Conservation (phyloP, 2,113 vertebrate species). For the Echinops telfairi region DNA sequence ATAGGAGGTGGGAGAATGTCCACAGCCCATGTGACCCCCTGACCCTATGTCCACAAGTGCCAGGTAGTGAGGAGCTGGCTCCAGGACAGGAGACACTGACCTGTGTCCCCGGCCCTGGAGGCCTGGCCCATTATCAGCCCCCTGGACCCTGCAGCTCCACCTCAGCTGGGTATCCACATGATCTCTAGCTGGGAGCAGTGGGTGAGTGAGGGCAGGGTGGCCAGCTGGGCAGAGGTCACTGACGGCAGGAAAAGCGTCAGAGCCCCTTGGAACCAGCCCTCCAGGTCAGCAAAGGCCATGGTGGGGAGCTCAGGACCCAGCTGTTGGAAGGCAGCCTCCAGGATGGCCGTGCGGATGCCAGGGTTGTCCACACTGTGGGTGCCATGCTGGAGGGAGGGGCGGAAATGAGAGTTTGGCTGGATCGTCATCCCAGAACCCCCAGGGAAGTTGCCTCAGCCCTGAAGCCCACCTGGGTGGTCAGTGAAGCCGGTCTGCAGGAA, state of each 20-base stretch:
- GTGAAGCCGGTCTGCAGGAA: conserved; percentile 10
- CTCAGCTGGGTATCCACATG: conserved; percentile 42
- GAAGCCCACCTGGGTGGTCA: conserved; percentile 57
- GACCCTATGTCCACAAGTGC: too few species aligned
- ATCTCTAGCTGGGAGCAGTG: conserved; percentile 60
- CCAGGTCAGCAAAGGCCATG: conserved; percentile 17
- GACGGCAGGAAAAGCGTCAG: conserved; percentile 62
- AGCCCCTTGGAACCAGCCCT: conserved; percentile 43
- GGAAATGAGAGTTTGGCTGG: too few species aligned
- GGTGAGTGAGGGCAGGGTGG: background rate
- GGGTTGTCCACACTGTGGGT: too few species aligned
- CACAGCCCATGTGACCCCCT: too few species aligned
- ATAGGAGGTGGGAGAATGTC: too few species aligned
- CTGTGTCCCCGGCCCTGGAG: background rate
- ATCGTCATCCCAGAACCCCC: too few species aligned
- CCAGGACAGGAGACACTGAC: too few species aligned
- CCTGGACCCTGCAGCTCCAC: background rate
- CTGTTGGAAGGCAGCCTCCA: conserved; percentile 52
- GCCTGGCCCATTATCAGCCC: background rate
- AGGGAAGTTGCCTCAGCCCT: background rate
- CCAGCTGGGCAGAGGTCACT: background rate
- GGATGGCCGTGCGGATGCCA: background rate
- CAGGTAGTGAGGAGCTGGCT: too few species aligned
- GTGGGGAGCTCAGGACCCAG: conserved; percentile 27
- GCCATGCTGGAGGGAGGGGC: too few species aligned